A percentile compares a stretch with the other conserved stretches of the same genome.
Evolutionary conservation across 1,140 invertebrate species (phyloP).

Genomic region (Heterodera carotae): DNA sequence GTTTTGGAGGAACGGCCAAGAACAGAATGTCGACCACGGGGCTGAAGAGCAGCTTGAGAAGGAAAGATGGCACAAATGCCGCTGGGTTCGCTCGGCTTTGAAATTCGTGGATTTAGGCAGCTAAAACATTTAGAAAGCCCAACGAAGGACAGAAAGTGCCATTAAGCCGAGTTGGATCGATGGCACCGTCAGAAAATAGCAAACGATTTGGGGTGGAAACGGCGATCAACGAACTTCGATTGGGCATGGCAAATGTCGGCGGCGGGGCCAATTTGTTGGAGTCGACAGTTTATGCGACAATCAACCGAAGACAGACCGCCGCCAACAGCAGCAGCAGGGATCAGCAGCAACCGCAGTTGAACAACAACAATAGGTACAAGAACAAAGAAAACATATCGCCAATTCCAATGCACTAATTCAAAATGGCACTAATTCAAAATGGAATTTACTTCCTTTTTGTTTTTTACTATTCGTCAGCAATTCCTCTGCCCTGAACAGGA

Average conservation of each 20-base stretch:
- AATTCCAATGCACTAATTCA: no score
- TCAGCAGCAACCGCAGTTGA: not conserved
- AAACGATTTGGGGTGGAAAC: not conserved
- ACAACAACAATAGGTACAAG: not conserved
- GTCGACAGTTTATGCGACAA: constrained; percentile 25
- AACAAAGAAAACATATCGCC: no score
- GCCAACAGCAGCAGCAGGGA: constrained; percentile 12
- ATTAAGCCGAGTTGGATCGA: not conserved
- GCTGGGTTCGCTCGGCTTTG: not conserved
- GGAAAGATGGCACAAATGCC: constrained; percentile 1
- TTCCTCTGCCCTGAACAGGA: no score
- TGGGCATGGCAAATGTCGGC: not conserved
- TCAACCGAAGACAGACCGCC: no score
- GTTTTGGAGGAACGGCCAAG: not conserved
- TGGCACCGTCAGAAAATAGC: not conserved
- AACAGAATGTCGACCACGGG: not conserved
- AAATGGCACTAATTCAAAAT: no score
- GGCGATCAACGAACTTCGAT: constrained; percentile 3
- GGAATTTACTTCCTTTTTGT: no score
- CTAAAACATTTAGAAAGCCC: not conserved
- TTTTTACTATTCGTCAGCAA: no score
- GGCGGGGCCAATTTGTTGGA: constrained; percentile 19
- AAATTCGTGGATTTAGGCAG: not conserved
- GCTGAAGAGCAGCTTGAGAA: not conserved
- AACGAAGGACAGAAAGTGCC: not conserved